These are phyloP conservation scores for Lagenorhynchus albirostris DNA, from an alignment of 2,113 vertebrate species.

Conservation along the genomic window DNA sequence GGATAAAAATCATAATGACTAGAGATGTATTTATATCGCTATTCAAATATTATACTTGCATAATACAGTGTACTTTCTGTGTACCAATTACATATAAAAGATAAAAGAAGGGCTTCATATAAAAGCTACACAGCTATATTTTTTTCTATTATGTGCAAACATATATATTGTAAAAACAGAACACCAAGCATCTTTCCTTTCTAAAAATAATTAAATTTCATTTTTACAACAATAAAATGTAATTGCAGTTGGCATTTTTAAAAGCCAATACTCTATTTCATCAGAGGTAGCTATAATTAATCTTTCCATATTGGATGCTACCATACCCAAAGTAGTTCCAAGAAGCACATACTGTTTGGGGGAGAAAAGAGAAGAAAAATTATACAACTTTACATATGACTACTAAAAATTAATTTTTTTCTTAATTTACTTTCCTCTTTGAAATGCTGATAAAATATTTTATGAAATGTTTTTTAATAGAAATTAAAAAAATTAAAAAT, in stretches of 20 bases:
- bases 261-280: not conserved
- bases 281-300: not conserved
- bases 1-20: conserved; percentile 9
- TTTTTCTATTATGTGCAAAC: not conserved
- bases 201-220: not conserved
- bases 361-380: conserved; percentile 14
- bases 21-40: not conserved
- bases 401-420: not conserved
- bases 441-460: not conserved
- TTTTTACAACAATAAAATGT: not conserved
- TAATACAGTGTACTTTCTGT: not conserved
- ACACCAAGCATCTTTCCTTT: not conserved
- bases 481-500: not conserved
- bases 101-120: not conserved
- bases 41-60: not conserved
- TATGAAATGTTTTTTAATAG: not conserved
- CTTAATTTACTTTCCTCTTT: not conserved
- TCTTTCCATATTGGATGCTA: conserved; percentile 24
- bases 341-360: conserved; percentile 35
- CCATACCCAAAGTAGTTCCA: conserved; percentile 27
- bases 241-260: conserved; percentile 32
- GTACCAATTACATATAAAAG: not conserved
- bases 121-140: not conserved
- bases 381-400: not conserved
- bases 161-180: not conserved